phyloP scores from a whole-genome alignment of 2,888 invertebrate genomes.

The Caradrina kadenii region DNA sequence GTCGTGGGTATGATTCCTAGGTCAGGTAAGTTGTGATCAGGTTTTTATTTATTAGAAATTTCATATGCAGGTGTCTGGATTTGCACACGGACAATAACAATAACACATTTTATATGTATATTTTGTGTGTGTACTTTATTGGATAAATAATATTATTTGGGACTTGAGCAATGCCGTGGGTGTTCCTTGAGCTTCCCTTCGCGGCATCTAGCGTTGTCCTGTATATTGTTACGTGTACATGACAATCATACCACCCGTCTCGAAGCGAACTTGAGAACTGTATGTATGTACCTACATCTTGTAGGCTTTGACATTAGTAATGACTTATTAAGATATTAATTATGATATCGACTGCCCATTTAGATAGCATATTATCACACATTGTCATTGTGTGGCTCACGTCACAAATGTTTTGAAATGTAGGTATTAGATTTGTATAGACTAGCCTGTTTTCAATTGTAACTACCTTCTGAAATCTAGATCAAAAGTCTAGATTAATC shows the following conservation, averaged over 20 bases:
- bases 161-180: too few relatives aligned
- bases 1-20: too few relatives aligned
- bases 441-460: background rate
- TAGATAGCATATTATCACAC: slow-evolving; percentile 21
- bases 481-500: background rate
- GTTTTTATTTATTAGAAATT: too few relatives aligned
- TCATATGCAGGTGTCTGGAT: too few relatives aligned
- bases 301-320: slow-evolving; percentile 30
- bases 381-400: slow-evolving; percentile 2
- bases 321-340: slow-evolving; percentile 57
- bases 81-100: background rate
- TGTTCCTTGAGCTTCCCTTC: too few relatives aligned
- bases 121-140: too few relatives aligned
- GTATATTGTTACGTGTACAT: background rate
- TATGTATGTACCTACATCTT: background rate
- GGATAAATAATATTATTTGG: too few relatives aligned
- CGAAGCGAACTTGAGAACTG: background rate
- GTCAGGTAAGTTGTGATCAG: too few relatives aligned
- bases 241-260: too few relatives aligned
- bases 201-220: background rate
- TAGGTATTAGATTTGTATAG: background rate
- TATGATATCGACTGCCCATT: slow-evolving; percentile 46
- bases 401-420: background rate
- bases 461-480: background rate
- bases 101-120: background rate